Base-by-base conservation (phyloP, 1,140 invertebrate species). In the Bombus cullumanus region DNA sequence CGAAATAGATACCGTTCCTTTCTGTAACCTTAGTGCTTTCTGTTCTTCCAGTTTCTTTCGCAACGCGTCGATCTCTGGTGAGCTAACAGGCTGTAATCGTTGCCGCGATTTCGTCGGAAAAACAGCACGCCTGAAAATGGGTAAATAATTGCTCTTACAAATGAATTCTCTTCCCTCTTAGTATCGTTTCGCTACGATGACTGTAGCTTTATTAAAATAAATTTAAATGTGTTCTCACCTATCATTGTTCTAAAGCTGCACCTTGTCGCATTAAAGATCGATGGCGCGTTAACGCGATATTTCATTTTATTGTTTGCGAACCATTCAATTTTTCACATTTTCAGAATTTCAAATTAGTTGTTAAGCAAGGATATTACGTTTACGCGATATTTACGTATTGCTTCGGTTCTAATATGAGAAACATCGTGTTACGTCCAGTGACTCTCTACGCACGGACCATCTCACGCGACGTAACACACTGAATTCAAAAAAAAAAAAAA, bases 21-120 rank as follows among this genome's bases (percentile, higher is more conserved):
- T 82, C 22, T 66, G 62, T 41, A 31, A 5, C 0, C 85, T 83
- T 0, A 64, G 12, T 0, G 73, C 57, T 78, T 34, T 76, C 0
- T 43, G 47, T 64, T 83, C 66, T 25, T 86, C 81, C 39, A 86
- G n/a, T 13, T 66, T 76, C 12, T 72, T 83, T 1, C 41, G 64
- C 5, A 86, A 37, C 5, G 47, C 81, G 1, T 64, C 62, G 1
- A 86, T 57, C 66, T 86, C 62, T 10, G 81, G 57, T 1, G 85
- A 86, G 1, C 9, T 66, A 4, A 57, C 43, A 4, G 13, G 8
- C 12, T 57, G 9, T 22, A 43, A n/a, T 4, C 10, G 22, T 31
- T 41, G 47, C 25, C n/a, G 53, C 2, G 28, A 0, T 12, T 59
- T 73, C 0, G 34, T n/a, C 9, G 41, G 4, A 1, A 28, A 31